Conservation (phyloP, 2,797 vertebrate species). For the Melanotaenia boesemani region DNA sequence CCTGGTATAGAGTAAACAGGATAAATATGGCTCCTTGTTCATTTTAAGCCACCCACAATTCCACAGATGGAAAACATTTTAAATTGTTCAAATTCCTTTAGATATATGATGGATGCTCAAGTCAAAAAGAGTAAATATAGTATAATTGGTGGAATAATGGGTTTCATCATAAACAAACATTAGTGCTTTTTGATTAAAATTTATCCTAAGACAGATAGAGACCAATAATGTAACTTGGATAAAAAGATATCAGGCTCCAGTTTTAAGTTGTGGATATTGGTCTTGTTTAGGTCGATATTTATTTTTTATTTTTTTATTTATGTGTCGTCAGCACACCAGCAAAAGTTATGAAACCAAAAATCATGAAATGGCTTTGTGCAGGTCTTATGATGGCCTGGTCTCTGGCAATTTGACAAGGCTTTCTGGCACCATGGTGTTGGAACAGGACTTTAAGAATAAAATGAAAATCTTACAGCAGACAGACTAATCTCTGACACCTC, state of each 20-base stretch:
- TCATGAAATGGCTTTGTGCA: constrained; percentile 66
- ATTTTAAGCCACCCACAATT: no score
- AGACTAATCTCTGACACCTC: constrained; percentile 51
- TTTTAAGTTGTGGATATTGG: constrained; percentile 67
- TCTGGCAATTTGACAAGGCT: constrained; percentile 66
- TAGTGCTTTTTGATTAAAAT: constrained; percentile 46
- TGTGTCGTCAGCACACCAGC: constrained; percentile 64
- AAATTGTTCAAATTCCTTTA: no score
- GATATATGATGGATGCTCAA: no score
- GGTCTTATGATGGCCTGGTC: constrained; percentile 59
- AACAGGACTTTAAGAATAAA: constrained; percentile 70
- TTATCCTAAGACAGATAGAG: constrained; percentile 46
- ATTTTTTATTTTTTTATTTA: constrained; percentile 64
- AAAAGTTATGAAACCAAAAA: constrained; percentile 71
- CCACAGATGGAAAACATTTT: no score
- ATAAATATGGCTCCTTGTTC: no score
- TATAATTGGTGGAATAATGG: constrained; percentile 27
- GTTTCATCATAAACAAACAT: constrained; percentile 40
- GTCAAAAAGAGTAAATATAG: constrained; percentile 5
- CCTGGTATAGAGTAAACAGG: no score
- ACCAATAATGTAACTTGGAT: constrained; percentile 46
- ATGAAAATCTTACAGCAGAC: constrained; percentile 71
- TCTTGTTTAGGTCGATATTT: constrained; percentile 73
- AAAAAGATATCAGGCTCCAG: constrained; percentile 64
- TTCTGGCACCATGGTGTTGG: constrained; percentile 63